A percentile compares a stretch with the other conserved stretches of the same genome.
phyloP scores from a whole-genome alignment of 2,888 invertebrate species.

The Prenolepis imparis region DNA sequence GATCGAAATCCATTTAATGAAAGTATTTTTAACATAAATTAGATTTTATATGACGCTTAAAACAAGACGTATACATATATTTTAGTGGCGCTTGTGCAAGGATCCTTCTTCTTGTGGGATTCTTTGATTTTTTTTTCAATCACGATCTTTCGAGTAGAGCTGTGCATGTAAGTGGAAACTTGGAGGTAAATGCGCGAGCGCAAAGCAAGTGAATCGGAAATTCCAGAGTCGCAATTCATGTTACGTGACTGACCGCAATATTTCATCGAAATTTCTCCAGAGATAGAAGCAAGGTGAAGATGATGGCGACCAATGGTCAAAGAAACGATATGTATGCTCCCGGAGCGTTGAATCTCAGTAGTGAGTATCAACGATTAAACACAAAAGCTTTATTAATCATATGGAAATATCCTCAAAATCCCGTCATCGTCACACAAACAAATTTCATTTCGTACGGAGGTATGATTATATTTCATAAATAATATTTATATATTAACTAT shows the following conservation, averaged over 20 bases:
- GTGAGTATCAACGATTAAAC: slow-evolving; percentile 16
- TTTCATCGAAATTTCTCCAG: slow-evolving; percentile 75
- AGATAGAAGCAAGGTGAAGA: slow-evolving; percentile 59
- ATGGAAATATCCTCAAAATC: neutral
- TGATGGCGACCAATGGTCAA: slow-evolving; percentile 56
- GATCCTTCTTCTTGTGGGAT: neutral
- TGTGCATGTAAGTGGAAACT: slow-evolving; percentile 71
- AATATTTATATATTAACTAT: neutral
- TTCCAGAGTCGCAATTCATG: slow-evolving; percentile 70
- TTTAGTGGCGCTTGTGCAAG: neutral
- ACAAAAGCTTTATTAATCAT: neutral
- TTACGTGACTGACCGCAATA: slow-evolving; percentile 72
- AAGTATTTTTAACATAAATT: slow-evolving; percentile 2
- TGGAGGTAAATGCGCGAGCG: slow-evolving; percentile 65
- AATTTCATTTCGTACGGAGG: neutral
- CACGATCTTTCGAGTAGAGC: slow-evolving; percentile 56
- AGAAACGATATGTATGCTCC: slow-evolving; percentile 56
- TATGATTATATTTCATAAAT: neutral
- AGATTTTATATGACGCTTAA: neutral
- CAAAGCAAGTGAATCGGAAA: slow-evolving; percentile 71
- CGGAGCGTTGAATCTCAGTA: slow-evolving; percentile 42
- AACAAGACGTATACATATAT: neutral
- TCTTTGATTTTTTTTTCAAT: slow-evolving; percentile 59
- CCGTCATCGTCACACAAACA: neutral
- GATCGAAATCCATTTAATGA: neutral